phyloP scores from a whole-genome alignment of 2,113 vertebrate species.

The Tragelaphus buxtoni region DNA sequence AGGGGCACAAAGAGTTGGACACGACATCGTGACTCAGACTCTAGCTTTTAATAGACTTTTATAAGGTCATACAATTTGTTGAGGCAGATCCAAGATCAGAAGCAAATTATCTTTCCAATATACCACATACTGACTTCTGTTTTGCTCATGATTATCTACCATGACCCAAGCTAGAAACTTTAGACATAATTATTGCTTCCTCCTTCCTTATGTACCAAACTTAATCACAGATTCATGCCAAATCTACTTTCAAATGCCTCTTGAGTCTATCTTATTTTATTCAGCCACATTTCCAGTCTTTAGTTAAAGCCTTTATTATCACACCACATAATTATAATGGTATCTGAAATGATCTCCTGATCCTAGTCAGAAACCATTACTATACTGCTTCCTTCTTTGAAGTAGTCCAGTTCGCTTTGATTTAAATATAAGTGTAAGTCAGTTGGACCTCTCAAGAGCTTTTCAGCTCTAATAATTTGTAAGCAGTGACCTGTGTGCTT shows the following conservation, averaged over 20 bases:
- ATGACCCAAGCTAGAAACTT: background rate
- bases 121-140: background rate
- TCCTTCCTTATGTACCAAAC: background rate
- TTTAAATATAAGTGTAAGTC: background rate
- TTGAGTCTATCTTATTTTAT: background rate
- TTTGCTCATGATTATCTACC: background rate
- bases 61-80: background rate
- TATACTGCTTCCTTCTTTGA: background rate
- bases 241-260: background rate
- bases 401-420: background rate
- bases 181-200: background rate
- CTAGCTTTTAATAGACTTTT: background rate
- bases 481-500: background rate
- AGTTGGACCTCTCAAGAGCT: background rate
- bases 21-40: background rate
- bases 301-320: background rate
- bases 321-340: background rate
- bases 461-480: background rate
- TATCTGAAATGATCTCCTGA: background rate
- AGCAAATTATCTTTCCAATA: conserved; percentile 39
- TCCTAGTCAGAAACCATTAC: background rate
- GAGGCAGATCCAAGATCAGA: background rate
- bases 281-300: background rate
- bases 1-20: background rate
- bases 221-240: background rate